Conservation (phyloP, 2,113 vertebrate genomes). For the Phocoena sinus region DNA sequence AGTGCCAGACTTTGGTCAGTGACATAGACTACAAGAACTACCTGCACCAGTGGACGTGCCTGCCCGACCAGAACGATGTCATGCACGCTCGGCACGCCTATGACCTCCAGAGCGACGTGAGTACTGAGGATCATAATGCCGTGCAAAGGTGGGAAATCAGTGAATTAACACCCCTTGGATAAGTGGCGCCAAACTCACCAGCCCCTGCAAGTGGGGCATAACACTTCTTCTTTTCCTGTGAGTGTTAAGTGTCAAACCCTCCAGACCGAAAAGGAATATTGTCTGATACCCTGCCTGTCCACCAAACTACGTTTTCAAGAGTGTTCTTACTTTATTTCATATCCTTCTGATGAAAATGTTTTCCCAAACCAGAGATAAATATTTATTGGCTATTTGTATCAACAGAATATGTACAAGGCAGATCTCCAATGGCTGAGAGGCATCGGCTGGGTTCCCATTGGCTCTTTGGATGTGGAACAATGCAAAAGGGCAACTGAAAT, state of each 20-base stretch:
- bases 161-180: not conserved
- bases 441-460: slow-evolving; percentile 90
- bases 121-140: slow-evolving; percentile 22
- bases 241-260: not conserved
- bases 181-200: not conserved
- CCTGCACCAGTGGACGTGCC: slow-evolving; percentile 90
- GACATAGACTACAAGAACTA: slow-evolving; percentile 85
- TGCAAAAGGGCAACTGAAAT: slow-evolving; percentile 87
- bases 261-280: not conserved
- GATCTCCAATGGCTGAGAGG: slow-evolving; percentile 85
- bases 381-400: slow-evolving; percentile 40
- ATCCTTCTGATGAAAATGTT: not conserved
- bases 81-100: slow-evolving; percentile 83
- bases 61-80: slow-evolving; percentile 90
- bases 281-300: not conserved
- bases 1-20: slow-evolving; percentile 79
- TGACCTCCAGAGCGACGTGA: slow-evolving; percentile 83
- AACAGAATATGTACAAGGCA: slow-evolving; percentile 85
- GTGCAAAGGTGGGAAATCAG: not conserved
- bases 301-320: not conserved
- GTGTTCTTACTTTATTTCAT: not conserved
- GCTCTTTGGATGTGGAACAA: slow-evolving; percentile 90
- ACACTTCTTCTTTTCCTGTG: not conserved
- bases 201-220: not conserved
- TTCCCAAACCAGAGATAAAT: not conserved